Conservation (phyloP, 2,888 invertebrate genomes). For the Agapetus fuscipes region DNA sequence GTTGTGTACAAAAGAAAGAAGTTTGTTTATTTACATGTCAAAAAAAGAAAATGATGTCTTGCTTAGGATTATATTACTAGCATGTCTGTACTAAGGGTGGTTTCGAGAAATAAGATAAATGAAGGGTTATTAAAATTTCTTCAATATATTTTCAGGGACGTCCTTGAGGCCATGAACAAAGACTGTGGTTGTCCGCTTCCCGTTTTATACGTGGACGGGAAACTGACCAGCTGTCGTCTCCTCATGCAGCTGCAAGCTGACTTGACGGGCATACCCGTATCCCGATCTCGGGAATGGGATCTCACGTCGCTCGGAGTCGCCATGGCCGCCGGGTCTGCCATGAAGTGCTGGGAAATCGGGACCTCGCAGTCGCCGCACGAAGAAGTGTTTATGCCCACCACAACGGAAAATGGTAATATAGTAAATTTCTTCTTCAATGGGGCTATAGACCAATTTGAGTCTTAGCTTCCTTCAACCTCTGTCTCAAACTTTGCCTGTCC, state of each 20-base stretch:
- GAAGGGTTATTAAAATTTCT: no score
- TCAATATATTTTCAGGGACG: conserved; percentile 61
- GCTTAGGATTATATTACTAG: no score
- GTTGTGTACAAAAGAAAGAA: no score
- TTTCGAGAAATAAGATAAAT: no score
- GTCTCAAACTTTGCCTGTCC: no score
- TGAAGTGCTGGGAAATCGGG: conserved; percentile 41
- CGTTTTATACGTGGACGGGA: conserved; percentile 87
- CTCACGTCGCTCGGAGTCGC: conserved; percentile 91
- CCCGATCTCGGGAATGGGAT: conserved; percentile 78
- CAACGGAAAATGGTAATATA: conserved; percentile 66
- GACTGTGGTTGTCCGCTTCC: conserved; percentile 78
- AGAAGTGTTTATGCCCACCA: conserved; percentile 68
- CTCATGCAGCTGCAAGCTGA: conserved; percentile 97
- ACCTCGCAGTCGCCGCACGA: conserved; percentile 32
- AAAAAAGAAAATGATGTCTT: no score
- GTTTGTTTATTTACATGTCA: no score
- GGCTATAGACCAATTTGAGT: no score
- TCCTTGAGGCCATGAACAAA: conserved; percentile 88
- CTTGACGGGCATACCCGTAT: conserved; percentile 81
- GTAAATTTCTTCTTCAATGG: not conserved
- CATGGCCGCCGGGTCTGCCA: conserved; percentile 79
- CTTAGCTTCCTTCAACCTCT: no score
- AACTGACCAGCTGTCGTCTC: conserved; percentile 80
- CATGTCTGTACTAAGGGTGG: no score